These are phyloP conservation scores for Heliconius hewitsoni DNA, from an alignment of 1,140 invertebrate genomes.

Conservation along the genomic window DNA sequence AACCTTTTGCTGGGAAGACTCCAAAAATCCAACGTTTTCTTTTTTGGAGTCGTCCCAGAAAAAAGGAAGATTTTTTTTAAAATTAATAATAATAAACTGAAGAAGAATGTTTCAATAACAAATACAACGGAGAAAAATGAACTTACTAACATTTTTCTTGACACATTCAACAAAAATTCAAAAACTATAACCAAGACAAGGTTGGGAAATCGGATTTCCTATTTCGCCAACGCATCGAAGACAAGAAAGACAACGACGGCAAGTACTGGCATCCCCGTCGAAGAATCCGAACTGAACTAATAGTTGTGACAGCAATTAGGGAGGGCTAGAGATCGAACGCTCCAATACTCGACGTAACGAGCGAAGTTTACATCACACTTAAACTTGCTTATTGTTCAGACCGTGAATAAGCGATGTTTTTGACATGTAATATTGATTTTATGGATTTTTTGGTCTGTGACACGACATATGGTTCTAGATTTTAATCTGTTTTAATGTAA, in stretches of 20 bases:
- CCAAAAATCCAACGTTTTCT: too few relatives aligned
- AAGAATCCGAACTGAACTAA: slow-evolving; percentile 14
- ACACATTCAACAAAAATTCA: not conserved
- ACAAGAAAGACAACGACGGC: not conserved
- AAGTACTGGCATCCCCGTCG: slow-evolving; percentile 11
- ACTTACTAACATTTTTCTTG: not conserved
- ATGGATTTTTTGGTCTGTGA: not conserved
- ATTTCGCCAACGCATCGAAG: not conserved
- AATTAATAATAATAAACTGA: too few relatives aligned
- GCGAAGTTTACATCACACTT: slow-evolving; percentile 32
- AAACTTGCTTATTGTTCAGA: slow-evolving; percentile 26
- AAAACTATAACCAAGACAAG: not conserved
- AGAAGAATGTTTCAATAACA: too few relatives aligned
- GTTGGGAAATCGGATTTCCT: not conserved
- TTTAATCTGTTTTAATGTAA: too few relatives aligned
- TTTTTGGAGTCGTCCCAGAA: too few relatives aligned
- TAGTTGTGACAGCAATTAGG: slow-evolving; percentile 37
- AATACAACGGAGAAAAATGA: too few relatives aligned
- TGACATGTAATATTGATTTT: not conserved
- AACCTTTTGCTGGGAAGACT: too few relatives aligned
- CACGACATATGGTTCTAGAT: too few relatives aligned
- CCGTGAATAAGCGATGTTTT: not conserved
- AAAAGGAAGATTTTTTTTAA: too few relatives aligned
- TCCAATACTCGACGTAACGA: slow-evolving; percentile 30
- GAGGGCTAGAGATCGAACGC: slow-evolving; percentile 30